These are phyloP conservation scores for Heterodera schachtii DNA, from an alignment of 1,140 invertebrate species.

Conservation along the genomic window DNA sequence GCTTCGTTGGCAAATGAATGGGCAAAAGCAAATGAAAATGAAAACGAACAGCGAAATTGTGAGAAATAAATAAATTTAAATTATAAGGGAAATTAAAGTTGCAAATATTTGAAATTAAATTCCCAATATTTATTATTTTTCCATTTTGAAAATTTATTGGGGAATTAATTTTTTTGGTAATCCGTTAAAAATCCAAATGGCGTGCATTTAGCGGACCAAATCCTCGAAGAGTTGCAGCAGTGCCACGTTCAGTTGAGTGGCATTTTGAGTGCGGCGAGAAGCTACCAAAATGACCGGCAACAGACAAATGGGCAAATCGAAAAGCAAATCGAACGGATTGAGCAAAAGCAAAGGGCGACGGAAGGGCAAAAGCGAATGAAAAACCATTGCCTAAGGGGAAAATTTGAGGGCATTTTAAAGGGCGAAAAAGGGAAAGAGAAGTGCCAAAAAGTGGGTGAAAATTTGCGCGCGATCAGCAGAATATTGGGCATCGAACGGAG, in stretches of 20 bases:
- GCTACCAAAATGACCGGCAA: not conserved
- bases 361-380: not conserved
- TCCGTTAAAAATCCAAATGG: not conserved
- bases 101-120: not conserved
- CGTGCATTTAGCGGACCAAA: too few species aligned
- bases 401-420: not conserved
- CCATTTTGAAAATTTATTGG: not conserved
- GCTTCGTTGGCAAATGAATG: not conserved
- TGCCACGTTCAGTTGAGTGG: not conserved
- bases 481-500: too few species aligned
- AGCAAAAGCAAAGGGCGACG: not conserved
- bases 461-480: too few species aligned
- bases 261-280: not conserved
- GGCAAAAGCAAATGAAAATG: not conserved
- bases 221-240: not conserved
- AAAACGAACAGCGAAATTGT: not conserved
- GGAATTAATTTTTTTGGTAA: not conserved
- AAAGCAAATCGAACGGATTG: not conserved
- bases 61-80: not conserved
- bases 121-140: too few species aligned
- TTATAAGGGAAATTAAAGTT: not conserved
- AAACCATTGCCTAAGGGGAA: not conserved
- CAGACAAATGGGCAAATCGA: not conserved
- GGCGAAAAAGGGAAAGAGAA: too few species aligned
- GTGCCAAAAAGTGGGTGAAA: too few species aligned